Conservation (phyloP, 2,797 vertebrate species). For the Sebastes glaucus region DNA sequence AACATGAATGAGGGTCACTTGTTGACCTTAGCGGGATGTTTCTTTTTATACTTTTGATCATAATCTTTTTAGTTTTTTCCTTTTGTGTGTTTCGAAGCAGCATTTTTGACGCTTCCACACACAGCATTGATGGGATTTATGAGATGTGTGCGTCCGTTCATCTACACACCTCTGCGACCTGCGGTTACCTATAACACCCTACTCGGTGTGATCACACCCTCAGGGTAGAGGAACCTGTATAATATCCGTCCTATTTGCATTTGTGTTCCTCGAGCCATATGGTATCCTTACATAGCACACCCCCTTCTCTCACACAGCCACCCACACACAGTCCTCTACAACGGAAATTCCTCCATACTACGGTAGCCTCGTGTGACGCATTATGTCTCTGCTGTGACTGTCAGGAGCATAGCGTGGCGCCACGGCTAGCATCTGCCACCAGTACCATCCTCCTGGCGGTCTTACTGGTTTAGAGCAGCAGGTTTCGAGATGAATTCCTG, state of each 20-base stretch:
- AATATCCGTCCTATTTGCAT: conserved; percentile 34
- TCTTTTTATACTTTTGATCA: neutral
- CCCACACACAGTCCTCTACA: conserved; percentile 28
- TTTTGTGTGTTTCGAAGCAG: neutral
- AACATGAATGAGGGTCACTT: neutral
- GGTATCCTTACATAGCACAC: conserved; percentile 37
- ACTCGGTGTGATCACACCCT: conserved; percentile 27
- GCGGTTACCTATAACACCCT: neutral
- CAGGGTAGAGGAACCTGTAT: neutral
- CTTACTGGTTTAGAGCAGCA: conserved; percentile 50
- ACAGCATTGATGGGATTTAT: neutral
- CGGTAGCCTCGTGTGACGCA: conserved; percentile 47
- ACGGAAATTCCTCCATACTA: conserved; percentile 71
- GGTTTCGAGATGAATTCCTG: conserved; percentile 63
- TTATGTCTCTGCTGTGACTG: conserved; percentile 58
- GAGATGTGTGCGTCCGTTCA: neutral
- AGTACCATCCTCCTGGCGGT: conserved; percentile 45
- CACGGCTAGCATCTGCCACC: conserved; percentile 72
- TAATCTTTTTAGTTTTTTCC: neutral
- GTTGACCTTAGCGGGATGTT: neutral
- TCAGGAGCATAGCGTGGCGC: conserved; percentile 55
- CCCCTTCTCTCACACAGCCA: conserved; percentile 12
- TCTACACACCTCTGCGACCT: neutral
- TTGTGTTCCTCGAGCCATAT: conserved; percentile 58
- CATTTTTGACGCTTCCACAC: neutral